Conservation (phyloP, 2,797 vertebrate genomes). For the Semaprochilodus insignis region DNA sequence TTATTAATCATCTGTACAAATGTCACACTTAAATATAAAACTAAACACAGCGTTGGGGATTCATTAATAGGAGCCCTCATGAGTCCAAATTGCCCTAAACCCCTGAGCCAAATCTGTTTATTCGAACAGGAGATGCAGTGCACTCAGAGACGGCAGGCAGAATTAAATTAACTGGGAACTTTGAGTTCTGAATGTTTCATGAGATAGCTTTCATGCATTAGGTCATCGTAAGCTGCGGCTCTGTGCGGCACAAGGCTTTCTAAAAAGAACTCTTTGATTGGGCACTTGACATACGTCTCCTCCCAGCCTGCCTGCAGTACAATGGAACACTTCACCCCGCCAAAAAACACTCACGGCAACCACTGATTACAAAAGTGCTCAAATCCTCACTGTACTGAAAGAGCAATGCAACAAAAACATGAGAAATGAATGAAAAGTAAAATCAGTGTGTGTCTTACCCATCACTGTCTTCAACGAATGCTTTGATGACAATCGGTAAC, state of each 20-base stretch:
- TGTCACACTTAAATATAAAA: background rate
- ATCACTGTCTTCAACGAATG: slow-evolving; percentile 80
- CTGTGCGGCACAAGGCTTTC: slow-evolving; percentile 62
- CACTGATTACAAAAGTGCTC: background rate
- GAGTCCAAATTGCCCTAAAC: background rate
- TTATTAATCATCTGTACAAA: background rate
- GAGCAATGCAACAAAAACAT: background rate
- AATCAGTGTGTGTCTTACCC: slow-evolving; percentile 77
- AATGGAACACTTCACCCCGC: slow-evolving; percentile 51
- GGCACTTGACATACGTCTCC: slow-evolving; percentile 34
- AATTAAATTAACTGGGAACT: slow-evolving; percentile 16
- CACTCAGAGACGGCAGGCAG: background rate
- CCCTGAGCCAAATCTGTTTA: slow-evolving; percentile 7
- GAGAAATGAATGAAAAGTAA: background rate
- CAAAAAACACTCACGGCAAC: background rate
- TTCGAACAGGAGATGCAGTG: background rate
- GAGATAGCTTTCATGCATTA: slow-evolving; percentile 61
- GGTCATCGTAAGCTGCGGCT: slow-evolving; percentile 65
- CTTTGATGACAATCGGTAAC: slow-evolving; percentile 93
- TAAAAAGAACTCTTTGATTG: slow-evolving; percentile 70
- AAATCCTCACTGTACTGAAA: slow-evolving; percentile 6
- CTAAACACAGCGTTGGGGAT: background rate
- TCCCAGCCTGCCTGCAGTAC: slow-evolving; percentile 47
- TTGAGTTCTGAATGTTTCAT: slow-evolving; percentile 65
- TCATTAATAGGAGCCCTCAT: background rate